Percentiles rank a stretch among this genome's conserved stretches.
These are phyloP conservation scores for Astyanax mexicanus DNA, from an alignment of 2,797 vertebrate genomes.

Conservation along the genomic window DNA sequence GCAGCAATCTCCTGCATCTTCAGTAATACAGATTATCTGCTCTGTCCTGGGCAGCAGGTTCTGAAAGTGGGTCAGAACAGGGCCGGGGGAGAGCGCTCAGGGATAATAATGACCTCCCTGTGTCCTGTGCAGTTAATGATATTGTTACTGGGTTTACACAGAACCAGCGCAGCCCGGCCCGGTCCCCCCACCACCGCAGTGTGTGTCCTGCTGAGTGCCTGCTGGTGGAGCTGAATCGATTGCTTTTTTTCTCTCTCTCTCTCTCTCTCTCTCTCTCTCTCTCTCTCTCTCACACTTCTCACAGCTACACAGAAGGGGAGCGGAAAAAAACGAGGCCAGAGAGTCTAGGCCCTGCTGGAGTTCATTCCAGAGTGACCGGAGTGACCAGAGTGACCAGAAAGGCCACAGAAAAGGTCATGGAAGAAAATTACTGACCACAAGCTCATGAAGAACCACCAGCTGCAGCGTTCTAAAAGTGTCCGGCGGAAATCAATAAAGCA, in stretches of 20 bases:
- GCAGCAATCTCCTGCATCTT: conserved; percentile 3
- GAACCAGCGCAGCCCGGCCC: conserved; percentile 3
- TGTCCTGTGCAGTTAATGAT: conserved; percentile 7
- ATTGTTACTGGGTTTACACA: not conserved
- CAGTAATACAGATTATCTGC: conserved; percentile 16
- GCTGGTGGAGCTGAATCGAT: conserved; percentile 46
- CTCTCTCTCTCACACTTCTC: conserved; percentile 42
- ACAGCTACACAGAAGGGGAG: conserved; percentile 45
- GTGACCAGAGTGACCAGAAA: not conserved
- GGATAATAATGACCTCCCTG: not conserved
- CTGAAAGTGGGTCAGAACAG: not conserved
- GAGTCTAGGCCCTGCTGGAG: conserved; percentile 12
- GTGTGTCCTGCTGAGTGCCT: conserved; percentile 19
- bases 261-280: no score
- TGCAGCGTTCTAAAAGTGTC: not conserved
- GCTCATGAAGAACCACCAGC: not conserved
- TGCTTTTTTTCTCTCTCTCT: not conserved
- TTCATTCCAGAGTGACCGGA: not conserved
- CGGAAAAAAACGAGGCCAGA: conserved; percentile 36
- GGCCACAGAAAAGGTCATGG: no score
- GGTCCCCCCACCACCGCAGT: conserved; percentile 23
- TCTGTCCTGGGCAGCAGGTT: conserved; percentile 2
- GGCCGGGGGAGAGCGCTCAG: not conserved
- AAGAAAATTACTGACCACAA: conserved; percentile 8
- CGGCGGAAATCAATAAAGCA: not conserved